A percentile compares a stretch with the other conserved stretches of the same genome.
phyloP scores from a whole-genome alignment of 2,888 invertebrate genomes.

The Hirtodrosophila alboralis region DNA sequence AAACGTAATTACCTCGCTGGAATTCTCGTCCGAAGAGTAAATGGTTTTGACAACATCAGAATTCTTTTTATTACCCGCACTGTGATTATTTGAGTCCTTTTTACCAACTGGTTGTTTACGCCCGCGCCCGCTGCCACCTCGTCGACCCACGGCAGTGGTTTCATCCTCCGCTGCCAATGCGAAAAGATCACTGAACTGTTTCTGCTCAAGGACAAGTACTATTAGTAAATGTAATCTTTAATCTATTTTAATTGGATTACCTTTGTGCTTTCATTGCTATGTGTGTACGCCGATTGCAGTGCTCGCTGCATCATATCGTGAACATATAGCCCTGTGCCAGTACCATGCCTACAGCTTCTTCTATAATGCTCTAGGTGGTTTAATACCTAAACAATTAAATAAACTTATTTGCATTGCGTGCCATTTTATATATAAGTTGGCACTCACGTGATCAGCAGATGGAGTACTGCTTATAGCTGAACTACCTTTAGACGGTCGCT shows the following conservation, averaged over 20 bases:
- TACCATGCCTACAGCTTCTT: slow-evolving; percentile 87
- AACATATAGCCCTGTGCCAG: slow-evolving; percentile 92
- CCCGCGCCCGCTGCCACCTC: slow-evolving; percentile 87
- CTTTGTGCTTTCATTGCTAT: slow-evolving; percentile 94
- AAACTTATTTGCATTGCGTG: too few species aligned
- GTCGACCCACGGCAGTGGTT: slow-evolving; percentile 87
- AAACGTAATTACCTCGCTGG: slow-evolving; percentile 88
- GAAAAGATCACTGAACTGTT: slow-evolving; percentile 95
- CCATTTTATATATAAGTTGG: too few species aligned
- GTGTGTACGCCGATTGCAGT: slow-evolving; percentile 93
- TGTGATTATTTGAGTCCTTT: slow-evolving; percentile 84
- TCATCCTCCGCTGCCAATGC: slow-evolving; percentile 96
- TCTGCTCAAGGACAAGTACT: slow-evolving; percentile 84
- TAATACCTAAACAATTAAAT: slow-evolving; percentile 87
- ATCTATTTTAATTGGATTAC: slow-evolving; percentile 76
- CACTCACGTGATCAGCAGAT: slow-evolving; percentile 89
- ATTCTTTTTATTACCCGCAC: slow-evolving; percentile 84
- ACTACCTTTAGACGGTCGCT: slow-evolving; percentile 91
- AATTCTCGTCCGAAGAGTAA: slow-evolving; percentile 92
- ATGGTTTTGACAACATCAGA: slow-evolving; percentile 85
- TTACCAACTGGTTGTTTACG: slow-evolving; percentile 86
- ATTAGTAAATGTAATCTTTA: not conserved
- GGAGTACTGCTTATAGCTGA: slow-evolving; percentile 89
- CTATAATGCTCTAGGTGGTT: slow-evolving; percentile 96
- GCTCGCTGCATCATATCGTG: slow-evolving; percentile 96